A percentile compares a stretch with the other conserved stretches of the same genome.
These are phyloP conservation scores for Cygnus atratus DNA, from an alignment of 2,113 vertebrate genomes.

Conservation along the genomic window DNA sequence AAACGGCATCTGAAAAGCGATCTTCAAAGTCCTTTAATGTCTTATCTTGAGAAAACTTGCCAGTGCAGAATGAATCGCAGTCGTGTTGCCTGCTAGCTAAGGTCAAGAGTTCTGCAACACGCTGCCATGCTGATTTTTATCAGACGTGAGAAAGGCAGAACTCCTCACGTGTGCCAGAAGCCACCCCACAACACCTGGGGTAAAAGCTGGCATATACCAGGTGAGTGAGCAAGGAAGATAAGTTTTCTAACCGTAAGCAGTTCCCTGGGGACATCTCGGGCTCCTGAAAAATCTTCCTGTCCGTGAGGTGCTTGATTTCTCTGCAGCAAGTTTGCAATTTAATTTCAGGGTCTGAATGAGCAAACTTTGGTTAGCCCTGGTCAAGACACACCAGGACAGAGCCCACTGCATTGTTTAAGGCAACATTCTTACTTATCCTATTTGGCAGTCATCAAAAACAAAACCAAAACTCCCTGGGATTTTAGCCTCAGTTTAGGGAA, in stretches of 20 bases:
- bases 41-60: background rate
- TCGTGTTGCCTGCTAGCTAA: background rate
- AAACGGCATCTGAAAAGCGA: background rate
- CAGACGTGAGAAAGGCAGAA: background rate
- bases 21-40: conserved; percentile 1
- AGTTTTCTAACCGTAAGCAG: background rate
- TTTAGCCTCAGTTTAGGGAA: background rate
- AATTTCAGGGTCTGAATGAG: background rate
- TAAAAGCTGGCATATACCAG: background rate
- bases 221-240: background rate
- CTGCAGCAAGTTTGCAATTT: background rate
- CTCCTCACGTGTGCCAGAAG: background rate
- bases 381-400: background rate
- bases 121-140: background rate
- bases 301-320: background rate
- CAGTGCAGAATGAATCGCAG: background rate
- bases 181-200: background rate
- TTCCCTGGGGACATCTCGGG: background rate
- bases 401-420: background rate
- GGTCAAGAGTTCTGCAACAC: background rate
- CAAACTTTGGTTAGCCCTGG: background rate
- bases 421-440: background rate
- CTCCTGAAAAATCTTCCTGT: background rate
- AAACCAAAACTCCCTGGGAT: background rate
- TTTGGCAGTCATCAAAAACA: background rate